Conservation (phyloP, 2,113 vertebrate genomes). For the Ailuropoda melanoleuca region DNA sequence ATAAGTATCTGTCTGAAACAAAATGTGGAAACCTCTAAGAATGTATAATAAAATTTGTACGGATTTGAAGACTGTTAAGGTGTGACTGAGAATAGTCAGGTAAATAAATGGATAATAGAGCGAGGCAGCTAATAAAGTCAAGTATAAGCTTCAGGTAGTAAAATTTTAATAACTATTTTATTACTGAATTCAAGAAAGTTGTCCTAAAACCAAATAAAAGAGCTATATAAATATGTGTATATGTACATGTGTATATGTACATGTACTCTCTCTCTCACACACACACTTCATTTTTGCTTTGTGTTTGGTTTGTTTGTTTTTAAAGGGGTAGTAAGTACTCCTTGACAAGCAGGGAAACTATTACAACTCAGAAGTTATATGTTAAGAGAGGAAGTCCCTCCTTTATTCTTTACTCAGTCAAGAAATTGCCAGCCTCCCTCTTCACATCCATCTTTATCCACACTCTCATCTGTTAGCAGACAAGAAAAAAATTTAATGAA, state of each 20-base stretch:
- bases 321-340: neutral
- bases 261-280: neutral
- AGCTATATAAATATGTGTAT: neutral
- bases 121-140: neutral
- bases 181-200: neutral
- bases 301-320: neutral
- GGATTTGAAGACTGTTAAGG: neutral
- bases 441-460: neutral
- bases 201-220: neutral
- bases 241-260: neutral
- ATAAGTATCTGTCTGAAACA: slow-evolving; percentile 22
- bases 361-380: neutral
- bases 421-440: neutral
- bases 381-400: neutral
- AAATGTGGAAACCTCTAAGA: neutral
- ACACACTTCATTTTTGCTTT: neutral
- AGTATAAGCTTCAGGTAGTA: neutral
- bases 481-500: neutral
- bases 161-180: neutral
- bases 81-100: neutral
- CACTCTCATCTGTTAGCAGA: neutral
- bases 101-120: neutral
- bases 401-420: neutral
- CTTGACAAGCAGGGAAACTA: neutral
- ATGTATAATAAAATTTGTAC: neutral